Base-by-base conservation (phyloP, 2,113 vertebrate species). In the Geococcyx californianus region DNA sequence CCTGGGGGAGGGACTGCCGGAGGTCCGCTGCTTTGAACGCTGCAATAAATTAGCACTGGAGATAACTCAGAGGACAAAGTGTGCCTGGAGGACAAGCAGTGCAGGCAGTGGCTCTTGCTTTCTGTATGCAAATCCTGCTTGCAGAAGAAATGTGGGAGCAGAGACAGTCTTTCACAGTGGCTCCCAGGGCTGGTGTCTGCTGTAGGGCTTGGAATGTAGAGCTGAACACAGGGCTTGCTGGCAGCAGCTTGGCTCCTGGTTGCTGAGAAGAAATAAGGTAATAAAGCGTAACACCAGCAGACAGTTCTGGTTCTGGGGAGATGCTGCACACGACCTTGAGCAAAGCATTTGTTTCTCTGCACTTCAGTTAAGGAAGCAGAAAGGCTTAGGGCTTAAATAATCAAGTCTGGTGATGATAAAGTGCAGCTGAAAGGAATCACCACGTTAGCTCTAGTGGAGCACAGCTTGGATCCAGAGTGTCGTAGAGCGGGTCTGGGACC, bases 31-130 rank as follows among this genome's bases (percentile, higher is more conserved):
- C 90, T 95, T 95, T 77, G 47, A 89, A 85, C 76, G 78, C 91
- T 93, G 85, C 75, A 93, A 93, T 95, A 90, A 95, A 91, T 95
- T 91, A 93, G 59, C 52, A 66, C 82, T 93, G 82, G 90, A 91
- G 93, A 96, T 88, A 94, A 91, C 77, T 95, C 51, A 33, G 91
- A 95, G 95, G 91, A 95, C 95, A 95, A 86, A 95, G 85, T 80
- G 87, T 96, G 93, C 91, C 84, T 88, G 90, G 91, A 96, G 94
- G 93, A 96, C 90, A 83, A 1, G 1, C 66, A 52, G 36, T 33
- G 77, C 89, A 51, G 17, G 1, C 12, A 66, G 78, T 77, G 59
- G 84, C 82, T 86, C 75, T 63, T 93, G 76, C 64, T 85, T 63
- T 93, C 80, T 40, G n/a, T 55, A 28, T 70, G 63, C 75, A 88